Evolutionary conservation across 2,888 invertebrate genomes (phyloP).

Genomic region (Cephus pygmeus): DNA sequence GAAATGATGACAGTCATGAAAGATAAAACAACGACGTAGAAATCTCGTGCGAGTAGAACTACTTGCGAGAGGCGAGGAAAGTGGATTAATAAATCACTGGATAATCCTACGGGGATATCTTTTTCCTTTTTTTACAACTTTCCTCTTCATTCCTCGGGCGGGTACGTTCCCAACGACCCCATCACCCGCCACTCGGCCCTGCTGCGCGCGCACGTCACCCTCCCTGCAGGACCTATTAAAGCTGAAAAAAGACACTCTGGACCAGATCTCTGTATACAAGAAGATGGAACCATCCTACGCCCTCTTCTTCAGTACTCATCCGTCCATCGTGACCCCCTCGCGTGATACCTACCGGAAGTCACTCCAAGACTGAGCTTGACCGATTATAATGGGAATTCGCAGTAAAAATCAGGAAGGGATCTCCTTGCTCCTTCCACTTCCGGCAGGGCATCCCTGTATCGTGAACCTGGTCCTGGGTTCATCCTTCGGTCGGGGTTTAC

Average conservation of each 20-base stretch:
- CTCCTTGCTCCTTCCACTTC: conserved; percentile 7
- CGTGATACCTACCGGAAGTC: not conserved
- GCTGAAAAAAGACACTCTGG: not conserved
- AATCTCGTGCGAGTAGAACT: conserved; percentile 11
- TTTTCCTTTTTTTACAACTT: not conserved
- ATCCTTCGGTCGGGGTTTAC: not conserved
- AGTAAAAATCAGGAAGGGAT: conserved; percentile 8
- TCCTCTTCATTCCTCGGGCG: not conserved
- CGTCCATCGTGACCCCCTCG: not conserved
- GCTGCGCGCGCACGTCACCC: not conserved
- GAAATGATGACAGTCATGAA: conserved; percentile 20
- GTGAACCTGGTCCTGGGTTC: not conserved
- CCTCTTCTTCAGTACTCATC: not conserved
- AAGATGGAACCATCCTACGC: not conserved
- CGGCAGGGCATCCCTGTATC: not conserved
- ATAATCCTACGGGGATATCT: conserved; percentile 39
- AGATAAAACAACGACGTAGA: conserved; percentile 9
- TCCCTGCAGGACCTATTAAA: not conserved
- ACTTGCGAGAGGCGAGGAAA: conserved; percentile 24
- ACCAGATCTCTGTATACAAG: not conserved
- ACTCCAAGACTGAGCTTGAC: not conserved
- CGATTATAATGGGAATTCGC: not conserved
- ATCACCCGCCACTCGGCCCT: not conserved
- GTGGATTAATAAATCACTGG: conserved; percentile 51
- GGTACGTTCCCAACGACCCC: not conserved